Evolutionary conservation across 2,113 vertebrate genomes (phyloP).

Genomic region (Rutilus rutilus): DNA sequence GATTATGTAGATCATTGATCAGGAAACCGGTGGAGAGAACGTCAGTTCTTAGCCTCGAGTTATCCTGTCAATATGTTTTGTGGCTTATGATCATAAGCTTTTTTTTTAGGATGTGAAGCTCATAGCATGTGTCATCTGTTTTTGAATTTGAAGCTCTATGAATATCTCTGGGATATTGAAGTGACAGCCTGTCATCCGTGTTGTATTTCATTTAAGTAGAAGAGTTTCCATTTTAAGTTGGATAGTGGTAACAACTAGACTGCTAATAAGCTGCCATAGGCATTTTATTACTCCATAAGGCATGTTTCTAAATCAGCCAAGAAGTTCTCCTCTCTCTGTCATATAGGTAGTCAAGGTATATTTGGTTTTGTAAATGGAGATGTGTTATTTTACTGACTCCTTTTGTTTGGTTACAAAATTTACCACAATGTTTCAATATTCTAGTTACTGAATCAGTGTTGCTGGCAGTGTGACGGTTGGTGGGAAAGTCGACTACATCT

Average conservation of each 20-base stretch:
- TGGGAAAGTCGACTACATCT: neutral
- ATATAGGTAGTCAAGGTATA: neutral
- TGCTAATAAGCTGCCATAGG: neutral
- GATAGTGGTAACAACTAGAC: neutral
- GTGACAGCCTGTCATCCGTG: neutral
- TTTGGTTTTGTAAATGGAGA: constrained; percentile 1
- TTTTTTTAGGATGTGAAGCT: neutral
- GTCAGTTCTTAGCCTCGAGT: neutral
- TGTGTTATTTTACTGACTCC: neutral
- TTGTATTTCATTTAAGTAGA: neutral
- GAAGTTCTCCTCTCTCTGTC: neutral
- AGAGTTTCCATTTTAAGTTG: constrained; percentile 2
- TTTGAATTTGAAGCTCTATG: constrained; percentile 2
- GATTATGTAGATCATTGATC: neutral
- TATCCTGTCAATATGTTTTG: constrained; percentile 2
- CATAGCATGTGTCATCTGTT: constrained; percentile 3
- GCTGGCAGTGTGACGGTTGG: neutral
- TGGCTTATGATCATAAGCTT: neutral
- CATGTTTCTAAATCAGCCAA: neutral
- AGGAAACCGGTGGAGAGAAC: neutral
- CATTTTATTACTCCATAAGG: neutral
- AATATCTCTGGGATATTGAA: neutral
- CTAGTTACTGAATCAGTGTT: constrained; percentile 14
- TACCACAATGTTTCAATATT: neutral
- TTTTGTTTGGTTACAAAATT: constrained; percentile 28